phyloP scores from a whole-genome alignment of 1,140 invertebrate genomes.

The Anastrepha ludens region DNA sequence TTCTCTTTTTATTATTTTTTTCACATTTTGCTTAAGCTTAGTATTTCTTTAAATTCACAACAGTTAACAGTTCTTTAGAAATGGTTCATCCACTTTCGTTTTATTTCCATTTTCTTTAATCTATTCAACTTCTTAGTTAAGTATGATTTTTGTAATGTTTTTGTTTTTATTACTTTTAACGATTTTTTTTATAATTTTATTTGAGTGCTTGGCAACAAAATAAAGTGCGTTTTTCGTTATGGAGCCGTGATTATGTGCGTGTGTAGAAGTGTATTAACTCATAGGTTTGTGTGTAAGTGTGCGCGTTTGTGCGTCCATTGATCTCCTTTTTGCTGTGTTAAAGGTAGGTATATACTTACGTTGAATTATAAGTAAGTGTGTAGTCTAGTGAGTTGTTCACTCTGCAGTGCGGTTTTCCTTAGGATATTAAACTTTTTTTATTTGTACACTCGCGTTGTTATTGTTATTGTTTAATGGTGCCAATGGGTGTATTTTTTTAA shows the following conservation, averaged over 20 bases:
- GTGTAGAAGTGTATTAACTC: neutral
- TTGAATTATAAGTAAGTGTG: neutral
- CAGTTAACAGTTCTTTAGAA: slow-evolving; percentile 70
- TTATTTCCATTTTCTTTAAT: slow-evolving; percentile 9
- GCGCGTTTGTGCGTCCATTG: neutral
- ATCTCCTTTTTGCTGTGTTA: neutral
- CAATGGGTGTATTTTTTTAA: neutral
- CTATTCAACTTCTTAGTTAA: slow-evolving; percentile 44
- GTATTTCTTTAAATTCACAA: slow-evolving; percentile 63
- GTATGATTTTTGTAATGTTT: slow-evolving; percentile 11
- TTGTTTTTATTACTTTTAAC: neutral
- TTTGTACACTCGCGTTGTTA: too few species aligned
- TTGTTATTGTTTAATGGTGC: neutral
- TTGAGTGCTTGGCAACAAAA: slow-evolving; percentile 35
- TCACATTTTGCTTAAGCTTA: slow-evolving; percentile 41
- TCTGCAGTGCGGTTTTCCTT: too few species aligned
- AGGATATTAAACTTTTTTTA: too few species aligned
- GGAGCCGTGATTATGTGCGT: neutral
- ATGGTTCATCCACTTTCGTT: slow-evolving; percentile 58
- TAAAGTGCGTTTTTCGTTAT: slow-evolving; percentile 1
- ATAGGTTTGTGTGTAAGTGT: neutral
- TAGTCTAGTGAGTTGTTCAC: too few species aligned
- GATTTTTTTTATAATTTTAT: slow-evolving; percentile 25
- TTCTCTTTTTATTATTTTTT: neutral
- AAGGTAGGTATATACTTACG: neutral